Percentiles rank a stretch among this genome's conserved stretches.
Conservation (phyloP, 2,797 vertebrate genomes). For the Rhyacichthys aspro region DNA sequence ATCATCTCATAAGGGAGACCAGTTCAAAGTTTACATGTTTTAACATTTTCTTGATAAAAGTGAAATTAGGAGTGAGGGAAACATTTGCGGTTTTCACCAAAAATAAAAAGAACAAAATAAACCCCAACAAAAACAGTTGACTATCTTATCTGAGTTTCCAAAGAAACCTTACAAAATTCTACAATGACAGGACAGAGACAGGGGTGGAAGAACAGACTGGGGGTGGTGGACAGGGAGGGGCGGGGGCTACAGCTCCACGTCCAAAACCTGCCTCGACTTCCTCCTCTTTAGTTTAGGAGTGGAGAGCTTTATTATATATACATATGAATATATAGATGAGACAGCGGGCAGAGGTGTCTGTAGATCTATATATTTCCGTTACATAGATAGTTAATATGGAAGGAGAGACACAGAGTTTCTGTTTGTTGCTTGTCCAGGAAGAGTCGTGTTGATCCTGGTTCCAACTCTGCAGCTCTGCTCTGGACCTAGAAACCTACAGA, state of each 20-base stretch:
- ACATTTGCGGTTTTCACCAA: slow-evolving; percentile 69
- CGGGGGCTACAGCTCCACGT: slow-evolving; percentile 79
- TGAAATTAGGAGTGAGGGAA: slow-evolving; percentile 78
- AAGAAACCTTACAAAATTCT: slow-evolving; percentile 91
- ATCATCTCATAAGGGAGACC: slow-evolving; percentile 70
- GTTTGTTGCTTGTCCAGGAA: slow-evolving; percentile 70
- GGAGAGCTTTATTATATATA: slow-evolving; percentile 83
- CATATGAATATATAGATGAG: slow-evolving; percentile 85
- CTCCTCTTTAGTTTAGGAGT: slow-evolving; percentile 73
- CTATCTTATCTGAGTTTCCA: slow-evolving; percentile 84
- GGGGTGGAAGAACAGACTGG: slow-evolving; percentile 41
- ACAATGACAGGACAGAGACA: slow-evolving; percentile 55
- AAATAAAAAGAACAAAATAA: slow-evolving; percentile 46
- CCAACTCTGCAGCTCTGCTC: slow-evolving; percentile 58
- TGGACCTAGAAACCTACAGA: slow-evolving; percentile 66
- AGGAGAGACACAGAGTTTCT: slow-evolving; percentile 77
- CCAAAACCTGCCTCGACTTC: slow-evolving; percentile 64
- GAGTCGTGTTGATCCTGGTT: slow-evolving; percentile 67
- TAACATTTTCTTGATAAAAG: slow-evolving; percentile 78
- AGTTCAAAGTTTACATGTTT: slow-evolving; percentile 70
- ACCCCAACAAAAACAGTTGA: slow-evolving; percentile 79
- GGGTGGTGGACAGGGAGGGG: slow-evolving; percentile 55
- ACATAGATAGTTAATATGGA: slow-evolving; percentile 85
- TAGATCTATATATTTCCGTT: slow-evolving; percentile 83
- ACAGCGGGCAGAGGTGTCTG: slow-evolving; percentile 76